Evolutionary conservation across 2,797 vertebrate genomes (phyloP).

Genomic region (Coranthus polyacanthus): DNA sequence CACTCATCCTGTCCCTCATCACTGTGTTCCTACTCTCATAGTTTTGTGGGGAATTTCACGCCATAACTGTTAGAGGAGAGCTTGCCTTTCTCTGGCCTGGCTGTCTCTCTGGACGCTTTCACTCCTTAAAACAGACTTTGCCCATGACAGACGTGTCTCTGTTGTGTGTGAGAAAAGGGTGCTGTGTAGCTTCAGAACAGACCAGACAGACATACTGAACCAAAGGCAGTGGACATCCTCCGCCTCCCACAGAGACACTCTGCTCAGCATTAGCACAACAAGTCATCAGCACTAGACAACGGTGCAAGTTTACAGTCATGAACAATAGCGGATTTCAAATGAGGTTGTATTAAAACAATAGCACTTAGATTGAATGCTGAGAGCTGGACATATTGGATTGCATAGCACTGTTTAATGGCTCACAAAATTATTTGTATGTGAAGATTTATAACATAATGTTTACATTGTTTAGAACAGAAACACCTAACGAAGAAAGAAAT

Average conservation of each 20-base stretch:
- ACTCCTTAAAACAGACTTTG: constrained; percentile 63
- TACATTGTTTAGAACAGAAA: constrained; percentile 42
- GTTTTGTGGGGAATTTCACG: constrained; percentile 57
- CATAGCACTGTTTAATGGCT: constrained; percentile 58
- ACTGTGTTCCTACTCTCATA: constrained; percentile 90
- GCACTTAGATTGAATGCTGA: constrained; percentile 51
- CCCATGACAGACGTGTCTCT: constrained; percentile 53
- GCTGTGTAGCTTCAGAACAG: constrained; percentile 57
- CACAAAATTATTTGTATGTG: constrained; percentile 58
- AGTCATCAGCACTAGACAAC: constrained; percentile 59
- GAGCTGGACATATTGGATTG: constrained; percentile 61
- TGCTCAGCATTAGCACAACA: constrained; percentile 67
- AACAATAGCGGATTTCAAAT: constrained; percentile 46
- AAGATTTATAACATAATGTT: constrained; percentile 63
- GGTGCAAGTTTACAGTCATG: constrained; percentile 59
- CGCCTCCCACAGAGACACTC: constrained; percentile 61
- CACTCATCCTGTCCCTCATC: constrained; percentile 88
- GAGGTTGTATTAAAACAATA: constrained; percentile 35
- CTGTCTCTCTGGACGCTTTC: constrained; percentile 68
- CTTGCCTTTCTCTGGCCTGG: constrained; percentile 68
- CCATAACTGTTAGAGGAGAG: constrained; percentile 52
- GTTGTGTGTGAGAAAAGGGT: constrained; percentile 51
- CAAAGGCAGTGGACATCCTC: constrained; percentile 71
- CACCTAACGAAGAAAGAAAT: constrained; percentile 39
- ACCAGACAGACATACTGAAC: constrained; percentile 65